A percentile compares a stretch with the other conserved stretches of the same genome.
phyloP scores from a whole-genome alignment of 2,888 invertebrate genomes.

The Rhimphoctona megacephalus region DNA sequence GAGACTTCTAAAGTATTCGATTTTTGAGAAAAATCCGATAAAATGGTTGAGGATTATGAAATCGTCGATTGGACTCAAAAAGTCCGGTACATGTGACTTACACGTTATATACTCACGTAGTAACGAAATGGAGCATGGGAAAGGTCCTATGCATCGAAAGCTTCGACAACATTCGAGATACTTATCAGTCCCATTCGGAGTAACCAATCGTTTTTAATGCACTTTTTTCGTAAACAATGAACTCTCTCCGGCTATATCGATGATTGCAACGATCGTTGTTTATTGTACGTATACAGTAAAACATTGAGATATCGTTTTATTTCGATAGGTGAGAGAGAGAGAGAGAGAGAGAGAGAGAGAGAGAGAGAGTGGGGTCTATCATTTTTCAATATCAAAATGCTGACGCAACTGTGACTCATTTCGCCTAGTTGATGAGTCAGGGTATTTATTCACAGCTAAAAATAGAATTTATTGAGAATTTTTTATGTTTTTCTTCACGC shows the following conservation, averaged over 20 bases:
- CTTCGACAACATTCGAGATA: slow-evolving; percentile 26
- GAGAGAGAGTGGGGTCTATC: slow-evolving; percentile 8
- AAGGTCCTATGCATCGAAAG: slow-evolving; percentile 14
- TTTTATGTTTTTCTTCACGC: neutral
- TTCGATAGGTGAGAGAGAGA: neutral
- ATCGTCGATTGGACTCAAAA: neutral
- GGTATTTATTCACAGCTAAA: slow-evolving; percentile 30
- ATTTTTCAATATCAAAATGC: slow-evolving; percentile 62
- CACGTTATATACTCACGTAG: neutral
- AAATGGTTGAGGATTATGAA: neutral
- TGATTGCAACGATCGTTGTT: slow-evolving; percentile 33
- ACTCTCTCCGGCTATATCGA: slow-evolving; percentile 9
- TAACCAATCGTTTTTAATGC: slow-evolving; percentile 27
- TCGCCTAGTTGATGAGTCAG: slow-evolving; percentile 33
- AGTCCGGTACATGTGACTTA: slow-evolving; percentile 1
- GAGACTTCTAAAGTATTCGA: neutral
- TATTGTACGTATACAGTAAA: slow-evolving; percentile 36
- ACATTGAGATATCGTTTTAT: slow-evolving; percentile 28
- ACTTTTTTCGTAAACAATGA: slow-evolving; percentile 24
- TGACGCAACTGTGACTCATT: slow-evolving; percentile 44
- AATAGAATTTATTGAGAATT: neutral
- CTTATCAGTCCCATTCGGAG: slow-evolving; percentile 39
- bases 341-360: neutral
- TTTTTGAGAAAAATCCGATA: neutral
- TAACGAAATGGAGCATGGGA: slow-evolving; percentile 21